Evolutionary conservation across 2,113 vertebrate genomes (phyloP), one percentile per base, ranked within the genome.

Genomic region (Pelobates fuscus): DNA sequence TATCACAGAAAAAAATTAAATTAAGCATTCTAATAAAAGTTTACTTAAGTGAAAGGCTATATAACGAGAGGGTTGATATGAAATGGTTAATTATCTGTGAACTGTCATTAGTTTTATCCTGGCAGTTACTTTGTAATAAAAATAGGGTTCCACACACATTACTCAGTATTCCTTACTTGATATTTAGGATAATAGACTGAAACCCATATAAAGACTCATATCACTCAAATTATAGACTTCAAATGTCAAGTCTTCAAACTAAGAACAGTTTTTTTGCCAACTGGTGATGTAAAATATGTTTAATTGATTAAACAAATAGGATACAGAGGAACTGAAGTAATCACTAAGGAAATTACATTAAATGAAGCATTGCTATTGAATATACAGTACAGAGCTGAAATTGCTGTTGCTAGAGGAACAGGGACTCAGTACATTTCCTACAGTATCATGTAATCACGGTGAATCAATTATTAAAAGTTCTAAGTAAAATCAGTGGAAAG

Each of bases 191-290:
- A 43, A n/a, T 17, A 29, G 18, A 25, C 15, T 25, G 43, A 5
- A 3, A 18, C 29, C 15, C 29, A 14, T 25, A 67, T 44, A n/a
- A 14, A 29, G 26, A 52, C 21, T 52, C 11, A 20, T 43, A 67
- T 67, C 25, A 52, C 26, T 54, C n/a, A 54, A 52, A 67, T 67
- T 29, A 52, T 29, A 30, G n/a, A 26, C 49, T 41, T 67, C 44
- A 49, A 67, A 67, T 49, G 64, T 67, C 65, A 67, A n/a, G 21
- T 67, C 65, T 67, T 5, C 18, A 67, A 67, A 29, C 26, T 5
- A n/a, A 29, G 65, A n/a, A 8, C 25, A 54, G n/a, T n/a, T n/a
- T 25, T 52, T 49, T 29, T 29, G 20, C 14, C 46, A 21, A 67
- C 43, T 52, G 43, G 27, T 67, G 15, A 52, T 24, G 26, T 26